phyloP scores from a whole-genome alignment of 2,113 vertebrate species.

The Carlito syrichta region DNA sequence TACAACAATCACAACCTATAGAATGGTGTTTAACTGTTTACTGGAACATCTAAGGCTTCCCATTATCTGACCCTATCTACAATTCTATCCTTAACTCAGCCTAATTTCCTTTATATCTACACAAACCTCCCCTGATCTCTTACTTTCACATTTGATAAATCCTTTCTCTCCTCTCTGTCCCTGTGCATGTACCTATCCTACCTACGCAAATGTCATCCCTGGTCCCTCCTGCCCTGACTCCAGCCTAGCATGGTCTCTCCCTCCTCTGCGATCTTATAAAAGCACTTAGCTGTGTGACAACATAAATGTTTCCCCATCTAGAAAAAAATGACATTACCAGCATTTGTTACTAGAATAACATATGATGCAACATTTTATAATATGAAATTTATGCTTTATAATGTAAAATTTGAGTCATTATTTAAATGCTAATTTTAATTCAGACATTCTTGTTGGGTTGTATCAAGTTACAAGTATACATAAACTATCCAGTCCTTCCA shows the following conservation, averaged over 20 bases:
- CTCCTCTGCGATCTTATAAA: neutral
- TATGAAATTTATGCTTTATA: neutral
- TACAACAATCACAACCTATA: neutral
- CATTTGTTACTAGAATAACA: neutral
- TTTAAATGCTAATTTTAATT: conserved; percentile 24
- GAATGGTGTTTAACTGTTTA: neutral
- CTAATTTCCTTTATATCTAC: neutral
- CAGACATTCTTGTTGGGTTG: neutral
- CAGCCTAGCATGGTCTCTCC: neutral
- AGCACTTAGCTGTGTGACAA: neutral
- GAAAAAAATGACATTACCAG: neutral
- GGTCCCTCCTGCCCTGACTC: neutral
- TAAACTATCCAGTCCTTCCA: neutral
- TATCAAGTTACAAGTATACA: neutral
- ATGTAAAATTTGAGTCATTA: neutral
- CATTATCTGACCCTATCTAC: neutral
- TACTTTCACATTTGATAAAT: neutral
- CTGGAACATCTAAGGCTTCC: neutral
- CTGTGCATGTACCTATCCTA: neutral
- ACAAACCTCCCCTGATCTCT: neutral
- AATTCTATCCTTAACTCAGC: neutral
- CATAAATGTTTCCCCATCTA: neutral
- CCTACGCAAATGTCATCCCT: neutral
- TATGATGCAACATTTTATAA: neutral
- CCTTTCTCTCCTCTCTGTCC: neutral